A percentile compares a stretch with the other conserved stretches of the same genome.
Conservation (phyloP, 2,888 invertebrate genomes). For the Xestia rhomboidea region DNA sequence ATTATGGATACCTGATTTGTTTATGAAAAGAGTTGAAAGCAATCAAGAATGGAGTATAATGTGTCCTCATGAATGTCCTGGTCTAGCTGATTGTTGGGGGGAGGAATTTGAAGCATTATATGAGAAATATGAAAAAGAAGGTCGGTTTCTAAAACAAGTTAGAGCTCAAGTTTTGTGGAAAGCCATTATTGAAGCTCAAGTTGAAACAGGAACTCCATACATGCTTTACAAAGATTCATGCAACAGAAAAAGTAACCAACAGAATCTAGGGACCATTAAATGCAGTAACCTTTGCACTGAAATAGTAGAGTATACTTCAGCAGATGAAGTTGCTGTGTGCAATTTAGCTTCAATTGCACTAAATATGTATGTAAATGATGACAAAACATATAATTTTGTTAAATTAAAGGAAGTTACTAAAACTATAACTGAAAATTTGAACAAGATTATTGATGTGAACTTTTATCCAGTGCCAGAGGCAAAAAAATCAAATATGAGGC, state of each 20-base stretch:
- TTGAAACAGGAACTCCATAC: conserved; percentile 99
- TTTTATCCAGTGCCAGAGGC: conserved; percentile 98
- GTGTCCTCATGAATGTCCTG: conserved; percentile 98
- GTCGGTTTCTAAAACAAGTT: conserved; percentile 92
- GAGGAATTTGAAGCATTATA: conserved; percentile 98
- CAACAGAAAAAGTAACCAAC: conserved; percentile 99
- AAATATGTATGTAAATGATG: conserved; percentile 96
- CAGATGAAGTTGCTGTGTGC: conserved; percentile 99
- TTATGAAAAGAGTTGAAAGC: conserved; percentile 97
- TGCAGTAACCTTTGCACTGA: conserved; percentile 99
- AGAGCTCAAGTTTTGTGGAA: conserved; percentile 97
- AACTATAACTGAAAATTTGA: conserved; percentile 96
- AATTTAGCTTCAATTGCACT: conserved; percentile 99
- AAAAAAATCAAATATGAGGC: conserved; percentile 95
- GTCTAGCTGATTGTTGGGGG: conserved; percentile 97
- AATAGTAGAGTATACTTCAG: conserved; percentile 97
- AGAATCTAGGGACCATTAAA: conserved; percentile 99
- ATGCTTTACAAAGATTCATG: conserved; percentile 99
- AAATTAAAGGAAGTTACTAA: conserved; percentile 97
- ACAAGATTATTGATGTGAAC: conserved; percentile 99
- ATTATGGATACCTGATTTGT: conserved; percentile 99
- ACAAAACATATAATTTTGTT: conserved; percentile 95
- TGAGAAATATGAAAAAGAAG: conserved; percentile 95
- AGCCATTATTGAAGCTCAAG: conserved; percentile 97
- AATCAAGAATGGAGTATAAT: conserved; percentile 98